Evolutionary conservation across 2,797 vertebrate species (phyloP), one percentile per base, ranked within the genome.

Genomic region (Microctenopoma stevenorrisi): DNA sequence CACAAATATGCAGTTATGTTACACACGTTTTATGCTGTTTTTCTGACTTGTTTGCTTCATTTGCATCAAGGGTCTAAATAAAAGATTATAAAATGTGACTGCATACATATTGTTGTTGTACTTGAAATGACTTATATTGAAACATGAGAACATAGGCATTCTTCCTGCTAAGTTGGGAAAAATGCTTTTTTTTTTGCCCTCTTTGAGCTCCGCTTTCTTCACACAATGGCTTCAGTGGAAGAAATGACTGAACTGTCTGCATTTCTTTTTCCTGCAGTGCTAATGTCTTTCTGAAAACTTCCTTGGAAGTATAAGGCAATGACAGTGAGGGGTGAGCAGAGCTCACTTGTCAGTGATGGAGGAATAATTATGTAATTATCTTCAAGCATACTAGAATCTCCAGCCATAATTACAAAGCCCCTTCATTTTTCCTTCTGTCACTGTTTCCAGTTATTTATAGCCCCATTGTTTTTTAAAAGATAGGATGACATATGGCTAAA

Each of bases 321-420:
- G 78, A 73, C 66, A 55, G 64, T 73, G 62, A 64, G 55, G 68
- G 70, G 74, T 43, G 58, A 87, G 82, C 50, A 15, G 38, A 61
- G 76, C 66, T 83, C 75, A 77, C 72, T 74, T 72, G 79, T 85
- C 75, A 81, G 79, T 72, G 14, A 88, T 89, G 58, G 71, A 88
- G 85, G 85, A 90, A 90, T 91, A 88, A 90, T 90, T 90, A 86
- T 77, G 79, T 85, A 89, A 92, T 93, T 91, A 93, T 87, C 74
- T 82, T 76, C 68, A 83, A 76, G 84, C 71, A 33, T 81, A 77
- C 72, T 81, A 71, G 70, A 88, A 79, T 89, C 81, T 85, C 70
- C 72, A 75, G 70, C 55, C 74, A 65, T 91, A 92, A 92, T 91
- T 91, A 88, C 80, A 85, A 82, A 83, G 74, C 59, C 74, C 79